phyloP scores from a whole-genome alignment of 2,113 vertebrate species.

The Dicentrarchus labrax region DNA sequence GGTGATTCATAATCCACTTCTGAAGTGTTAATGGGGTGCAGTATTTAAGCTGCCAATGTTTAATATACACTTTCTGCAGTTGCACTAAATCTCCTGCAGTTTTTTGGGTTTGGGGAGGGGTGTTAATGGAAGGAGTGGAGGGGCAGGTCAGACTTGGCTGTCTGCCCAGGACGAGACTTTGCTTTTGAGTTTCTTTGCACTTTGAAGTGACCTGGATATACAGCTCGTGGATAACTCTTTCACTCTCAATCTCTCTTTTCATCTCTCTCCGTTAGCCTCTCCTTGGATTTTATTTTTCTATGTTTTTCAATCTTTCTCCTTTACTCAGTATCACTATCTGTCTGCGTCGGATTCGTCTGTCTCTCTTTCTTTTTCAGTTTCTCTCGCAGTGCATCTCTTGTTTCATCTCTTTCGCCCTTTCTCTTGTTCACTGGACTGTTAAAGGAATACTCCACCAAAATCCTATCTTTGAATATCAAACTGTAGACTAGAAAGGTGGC shows the following conservation, averaged over 20 bases:
- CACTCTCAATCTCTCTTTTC: conserved; percentile 35
- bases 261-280: conserved; percentile 18
- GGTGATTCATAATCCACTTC: conserved; percentile 75
- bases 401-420: neutral
- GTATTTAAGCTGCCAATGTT: conserved; percentile 74
- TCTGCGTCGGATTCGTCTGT: neutral
- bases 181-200: conserved; percentile 43
- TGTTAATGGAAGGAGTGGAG: conserved; percentile 54
- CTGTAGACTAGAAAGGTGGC: neutral
- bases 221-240: conserved; percentile 25
- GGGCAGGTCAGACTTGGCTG: conserved; percentile 50
- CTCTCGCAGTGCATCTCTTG: neutral
- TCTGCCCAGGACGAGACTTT: conserved; percentile 41
- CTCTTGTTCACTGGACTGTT: neutral
- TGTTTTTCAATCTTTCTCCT: conserved; percentile 27
- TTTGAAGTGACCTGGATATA: conserved; percentile 49
- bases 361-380: neutral
- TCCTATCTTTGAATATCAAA: neutral
- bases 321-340: conserved; percentile 23
- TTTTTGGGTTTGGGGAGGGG: conserved; percentile 7
- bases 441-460: conserved; percentile 10
- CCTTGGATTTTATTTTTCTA: conserved; percentile 20
- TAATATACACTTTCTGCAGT: conserved; percentile 71
- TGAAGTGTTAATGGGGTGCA: conserved; percentile 71
- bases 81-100: conserved; percentile 69